Base-by-base conservation (phyloP, 64 coral and sea anemone genomes). In the Exaiptasia diaphana region DNA sequence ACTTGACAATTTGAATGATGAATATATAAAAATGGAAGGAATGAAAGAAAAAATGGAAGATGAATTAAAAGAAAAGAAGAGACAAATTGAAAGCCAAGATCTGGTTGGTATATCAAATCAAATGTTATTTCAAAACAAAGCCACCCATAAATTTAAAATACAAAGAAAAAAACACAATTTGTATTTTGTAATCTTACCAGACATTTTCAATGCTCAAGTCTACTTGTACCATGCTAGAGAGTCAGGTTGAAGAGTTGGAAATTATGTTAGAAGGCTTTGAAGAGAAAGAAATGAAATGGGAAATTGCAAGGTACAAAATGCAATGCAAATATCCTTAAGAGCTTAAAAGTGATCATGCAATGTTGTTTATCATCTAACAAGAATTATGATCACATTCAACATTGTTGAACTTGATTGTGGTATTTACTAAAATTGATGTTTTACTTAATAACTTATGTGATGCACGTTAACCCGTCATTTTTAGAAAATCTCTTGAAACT, bases 161-260 rank as follows among this genome's bases (percentile, higher is more conserved):
- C 5, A 37, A 2, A 18, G 62, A n/a, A n/a, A n/a, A n/a, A n/a
- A n/a, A n/a, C n/a, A n/a, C n/a, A n/a, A n/a, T n/a, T n/a, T n/a
- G n/a, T n/a, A n/a, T n/a, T n/a, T n/a, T n/a, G n/a, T n/a, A n/a
- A n/a, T n/a, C n/a, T n/a, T n/a, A n/a, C n/a, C 71, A 99, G 95
- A 99, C 95, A 10, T 89, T 89, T 64, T 83, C 90, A 23, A 91
- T 91, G 78, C 82, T 99, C 77, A 99, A 93, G 42, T 88, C 95
- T 20, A 99, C 95, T 2, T 99, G 95, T 39, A 84, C 89, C 17
- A 99, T 99, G 95, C 71, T 99, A 65, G 95, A 99, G 58, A 88
- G 86, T 29, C 95, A 99, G 42, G 85, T 92, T 0, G 95, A 99
- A 41, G 89, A 99, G 49, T 67, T 99, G 41, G 95, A 99, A 64